Conservation (phyloP, 2,113 vertebrate species). For the Osmerus mordax region DNA sequence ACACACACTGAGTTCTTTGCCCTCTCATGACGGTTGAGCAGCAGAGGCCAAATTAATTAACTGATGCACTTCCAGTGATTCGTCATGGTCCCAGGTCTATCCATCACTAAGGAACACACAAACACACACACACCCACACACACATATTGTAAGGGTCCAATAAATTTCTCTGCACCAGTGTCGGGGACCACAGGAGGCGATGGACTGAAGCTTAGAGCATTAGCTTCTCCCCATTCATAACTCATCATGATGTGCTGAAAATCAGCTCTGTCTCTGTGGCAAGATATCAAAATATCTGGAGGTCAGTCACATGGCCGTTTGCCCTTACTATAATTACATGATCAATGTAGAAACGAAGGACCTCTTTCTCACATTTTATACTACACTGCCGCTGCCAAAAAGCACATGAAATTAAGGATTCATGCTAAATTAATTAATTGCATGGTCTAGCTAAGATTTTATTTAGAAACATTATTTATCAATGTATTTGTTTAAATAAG, state of each 20-base stretch:
- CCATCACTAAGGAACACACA: slow-evolving; percentile 37
- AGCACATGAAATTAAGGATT: background rate
- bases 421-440: background rate
- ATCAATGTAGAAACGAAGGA: slow-evolving; percentile 2
- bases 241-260: slow-evolving; percentile 44
- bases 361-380: slow-evolving; percentile 10
- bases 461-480: background rate
- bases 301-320: slow-evolving; percentile 26
- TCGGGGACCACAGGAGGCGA: slow-evolving; percentile 30
- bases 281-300: slow-evolving; percentile 27
- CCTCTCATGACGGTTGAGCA: slow-evolving; percentile 16
- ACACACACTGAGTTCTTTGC: background rate
- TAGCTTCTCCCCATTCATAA: slow-evolving; percentile 46
- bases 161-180: slow-evolving; percentile 48
- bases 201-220: slow-evolving; percentile 36
- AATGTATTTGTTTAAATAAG: no score
- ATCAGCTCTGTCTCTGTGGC: slow-evolving; percentile 32
- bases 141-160: slow-evolving; percentile 36
- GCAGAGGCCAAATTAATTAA: slow-evolving; percentile 50
- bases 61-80: slow-evolving; percentile 43
- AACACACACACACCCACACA: slow-evolving; percentile 13
- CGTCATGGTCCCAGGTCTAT: slow-evolving; percentile 33
- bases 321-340: slow-evolving; percentile 16
- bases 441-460: background rate
- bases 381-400: background rate